Evolutionary conservation across 2,797 vertebrate genomes (phyloP), one percentile per base, ranked within the genome.

Genomic region (Cuculus canorus): DNA sequence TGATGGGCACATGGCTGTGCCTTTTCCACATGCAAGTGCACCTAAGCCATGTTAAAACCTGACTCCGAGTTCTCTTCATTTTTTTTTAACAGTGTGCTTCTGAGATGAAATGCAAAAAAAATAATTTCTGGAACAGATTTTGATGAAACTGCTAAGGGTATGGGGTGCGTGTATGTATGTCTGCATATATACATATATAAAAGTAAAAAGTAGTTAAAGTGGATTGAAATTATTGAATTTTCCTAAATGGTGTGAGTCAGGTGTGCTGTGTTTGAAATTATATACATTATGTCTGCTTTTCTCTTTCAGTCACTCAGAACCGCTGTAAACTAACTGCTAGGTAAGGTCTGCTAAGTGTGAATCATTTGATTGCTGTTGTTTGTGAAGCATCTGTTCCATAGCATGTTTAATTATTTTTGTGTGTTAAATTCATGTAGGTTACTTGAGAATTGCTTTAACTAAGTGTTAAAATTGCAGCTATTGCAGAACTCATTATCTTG

Each of bases 331-430:
- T 82, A 89, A 80, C 76, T 86, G 81, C 81, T 82, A 95, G 88
- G 88, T 93, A 76, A 94, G 92, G 90, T 88, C 92, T 95, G 66
- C 79, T 82, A 93, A 94, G 76, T 93, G 95, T 88, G 93, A 96
- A 95, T 88, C 70, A 69, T 92, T 93, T 94, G 61, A 90, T 93
- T 94, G 72, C 94, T 0, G 12, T 95, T 95, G 88, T 93, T 96
- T 73, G 83, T 85, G 88, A 83, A 94, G 91, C 97, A 96, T 94
- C 95, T 96, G 96, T 85, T 97, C 78, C 82, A 43, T 78, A 94
- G 90, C 73, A 85, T 86, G 73, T 89, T 96, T 96, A 94, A 97
- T 96, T 95, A 95, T 96, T 97, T 96, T 81, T 78, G 53, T 90
- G 57, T 88, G 89, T 85, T 90, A 92, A 96, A 95, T 96, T 94